A percentile compares a stretch with the other conserved stretches of the same genome.
Conservation (phyloP, 2,888 invertebrate species). For the Allygus modestus region DNA sequence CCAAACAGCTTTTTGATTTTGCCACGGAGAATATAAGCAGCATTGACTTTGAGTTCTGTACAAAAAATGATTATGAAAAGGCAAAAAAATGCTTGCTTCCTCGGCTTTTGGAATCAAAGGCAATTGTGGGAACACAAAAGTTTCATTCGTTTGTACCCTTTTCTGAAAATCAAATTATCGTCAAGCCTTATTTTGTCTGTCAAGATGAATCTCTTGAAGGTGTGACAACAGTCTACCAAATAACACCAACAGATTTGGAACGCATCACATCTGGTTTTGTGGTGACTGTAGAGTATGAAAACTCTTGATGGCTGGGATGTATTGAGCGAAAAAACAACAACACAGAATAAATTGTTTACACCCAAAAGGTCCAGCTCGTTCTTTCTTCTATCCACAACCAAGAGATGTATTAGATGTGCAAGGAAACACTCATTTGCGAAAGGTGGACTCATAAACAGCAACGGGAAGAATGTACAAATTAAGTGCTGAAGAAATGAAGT, state of each 20-base stretch:
- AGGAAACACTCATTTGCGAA: not conserved
- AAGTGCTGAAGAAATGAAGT: too few species aligned
- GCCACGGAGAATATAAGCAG: too few species aligned
- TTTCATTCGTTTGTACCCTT: constrained; percentile 9
- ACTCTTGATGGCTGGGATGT: constrained; percentile 31
- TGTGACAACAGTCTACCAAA: not conserved
- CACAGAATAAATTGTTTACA: constrained; percentile 35
- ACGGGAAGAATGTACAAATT: constrained; percentile 21
- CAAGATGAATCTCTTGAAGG: not conserved
- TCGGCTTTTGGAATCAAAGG: not conserved
- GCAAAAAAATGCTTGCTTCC: too few species aligned
- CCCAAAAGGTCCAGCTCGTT: constrained; percentile 3
- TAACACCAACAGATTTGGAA: not conserved
- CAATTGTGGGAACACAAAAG: constrained; percentile 40
- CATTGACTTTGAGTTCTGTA: too few species aligned
- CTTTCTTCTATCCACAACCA: constrained; percentile 1
- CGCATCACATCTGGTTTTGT: constrained; percentile 26
- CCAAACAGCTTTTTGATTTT: too few species aligned
- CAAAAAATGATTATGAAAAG: too few species aligned
- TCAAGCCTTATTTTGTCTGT: constrained; percentile 17
- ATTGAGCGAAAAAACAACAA: not conserved
- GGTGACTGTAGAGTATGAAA: constrained; percentile 13
- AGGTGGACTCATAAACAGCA: not conserved
- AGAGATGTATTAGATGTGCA: constrained; percentile 9
- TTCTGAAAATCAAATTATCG: not conserved